Evolutionary conservation across 2,113 vertebrate species (phyloP).

Genomic region (Antennarius striatus): DNA sequence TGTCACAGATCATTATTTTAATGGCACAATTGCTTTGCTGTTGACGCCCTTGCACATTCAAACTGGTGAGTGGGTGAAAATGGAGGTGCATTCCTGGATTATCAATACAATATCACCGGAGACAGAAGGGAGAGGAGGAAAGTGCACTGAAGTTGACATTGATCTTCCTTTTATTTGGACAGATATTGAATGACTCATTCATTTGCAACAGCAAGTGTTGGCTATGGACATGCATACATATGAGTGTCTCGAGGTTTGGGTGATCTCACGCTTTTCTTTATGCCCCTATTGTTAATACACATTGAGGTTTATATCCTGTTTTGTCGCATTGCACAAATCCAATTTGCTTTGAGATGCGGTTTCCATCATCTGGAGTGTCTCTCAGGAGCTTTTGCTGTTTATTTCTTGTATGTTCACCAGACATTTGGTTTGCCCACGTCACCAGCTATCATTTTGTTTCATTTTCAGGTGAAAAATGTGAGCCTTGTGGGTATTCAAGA

Average conservation of each 20-base stretch:
- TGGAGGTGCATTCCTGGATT: conserved; percentile 7
- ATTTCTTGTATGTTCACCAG: background rate
- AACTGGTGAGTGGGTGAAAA: conserved; percentile 9
- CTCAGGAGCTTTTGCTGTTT: background rate
- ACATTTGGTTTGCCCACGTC: conserved; percentile 15
- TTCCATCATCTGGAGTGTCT: conserved; percentile 38
- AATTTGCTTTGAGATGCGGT: conserved; percentile 7
- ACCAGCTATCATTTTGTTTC: background rate
- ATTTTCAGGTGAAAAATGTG: background rate
- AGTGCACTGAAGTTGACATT: conserved; percentile 16
- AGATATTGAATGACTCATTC: conserved; percentile 30
- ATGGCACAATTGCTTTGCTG: conserved; percentile 1
- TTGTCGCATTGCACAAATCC: background rate
- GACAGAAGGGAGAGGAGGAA: conserved; percentile 13
- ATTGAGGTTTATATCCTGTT: background rate
- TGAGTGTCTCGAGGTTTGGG: background rate
- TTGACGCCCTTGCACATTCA: background rate
- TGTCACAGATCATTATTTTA: conserved; percentile 26
- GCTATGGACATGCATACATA: background rate
- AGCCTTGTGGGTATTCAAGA: background rate
- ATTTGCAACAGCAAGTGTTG: background rate
- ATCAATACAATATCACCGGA: conserved; percentile 36
- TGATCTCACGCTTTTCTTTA: background rate
- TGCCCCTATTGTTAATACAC: background rate
- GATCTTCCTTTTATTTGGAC: conserved; percentile 26